A percentile compares a stretch with the other conserved stretches of the same genome.
phyloP scores from a whole-genome alignment of 1,140 invertebrate species.

The Thaumetopoea pityocampa region DNA sequence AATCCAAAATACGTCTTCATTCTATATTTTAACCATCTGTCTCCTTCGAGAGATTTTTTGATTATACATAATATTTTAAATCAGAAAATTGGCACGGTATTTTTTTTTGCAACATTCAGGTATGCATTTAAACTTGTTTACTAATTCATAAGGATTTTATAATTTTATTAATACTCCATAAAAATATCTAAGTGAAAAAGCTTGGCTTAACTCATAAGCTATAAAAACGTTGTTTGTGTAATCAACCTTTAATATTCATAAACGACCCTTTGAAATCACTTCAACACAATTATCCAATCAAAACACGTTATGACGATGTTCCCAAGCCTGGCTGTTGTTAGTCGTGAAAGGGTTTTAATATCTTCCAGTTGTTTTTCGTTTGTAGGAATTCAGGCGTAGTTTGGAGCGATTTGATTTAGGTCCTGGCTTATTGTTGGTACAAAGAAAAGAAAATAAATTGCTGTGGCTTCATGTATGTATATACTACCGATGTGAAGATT shows the following conservation, averaged over 20 bases:
- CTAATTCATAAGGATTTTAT: constrained; percentile 6
- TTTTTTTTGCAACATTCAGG: too few species aligned
- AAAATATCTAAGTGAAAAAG: constrained; percentile 4
- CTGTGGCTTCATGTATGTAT: constrained; percentile 4
- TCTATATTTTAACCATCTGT: too few species aligned
- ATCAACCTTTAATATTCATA: constrained; percentile 12
- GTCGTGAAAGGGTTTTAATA: not conserved
- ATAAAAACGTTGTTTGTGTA: constrained; percentile 3
- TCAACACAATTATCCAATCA: constrained; percentile 18
- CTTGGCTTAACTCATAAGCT: constrained; percentile 10
- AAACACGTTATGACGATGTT: constrained; percentile 19
- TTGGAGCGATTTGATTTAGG: constrained; percentile 8
- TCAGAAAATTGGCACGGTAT: too few species aligned
- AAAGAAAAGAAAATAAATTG: constrained; percentile 3
- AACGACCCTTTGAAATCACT: constrained; percentile 9
- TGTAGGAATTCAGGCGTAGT: constrained; percentile 1
- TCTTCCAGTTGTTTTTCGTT: constrained; percentile 7
- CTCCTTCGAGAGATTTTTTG: too few species aligned
- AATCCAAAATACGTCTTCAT: too few species aligned
- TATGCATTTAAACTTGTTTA: constrained; percentile 4
- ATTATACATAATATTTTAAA: too few species aligned
- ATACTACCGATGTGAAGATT: constrained; percentile 6
- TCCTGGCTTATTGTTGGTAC: not conserved
- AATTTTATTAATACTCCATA: constrained; percentile 9
- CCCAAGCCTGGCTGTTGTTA: constrained; percentile 6